phyloP scores from a whole-genome alignment of 35 echinoderm and acorn worm genomes.

The Apostichopus japonicus region DNA sequence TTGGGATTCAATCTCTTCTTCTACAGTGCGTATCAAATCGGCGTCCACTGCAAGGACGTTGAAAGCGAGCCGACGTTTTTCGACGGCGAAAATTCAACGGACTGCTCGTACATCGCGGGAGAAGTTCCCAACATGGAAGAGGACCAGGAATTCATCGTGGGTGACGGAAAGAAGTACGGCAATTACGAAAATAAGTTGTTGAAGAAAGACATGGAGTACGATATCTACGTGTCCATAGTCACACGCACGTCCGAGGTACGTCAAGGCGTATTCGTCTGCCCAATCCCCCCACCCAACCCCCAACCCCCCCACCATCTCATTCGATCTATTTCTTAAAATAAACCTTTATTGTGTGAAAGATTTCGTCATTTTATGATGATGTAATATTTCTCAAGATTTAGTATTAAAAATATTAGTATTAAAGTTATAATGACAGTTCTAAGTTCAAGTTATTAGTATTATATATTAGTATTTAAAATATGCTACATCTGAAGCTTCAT shows the following conservation, averaged over 20 bases:
- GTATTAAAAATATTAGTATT: too few species aligned
- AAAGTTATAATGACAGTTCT: too few species aligned
- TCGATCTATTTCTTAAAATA: too few species aligned
- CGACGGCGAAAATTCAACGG: not conserved
- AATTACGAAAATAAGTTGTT: not conserved
- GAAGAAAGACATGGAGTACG: not conserved
- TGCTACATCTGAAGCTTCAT: too few species aligned
- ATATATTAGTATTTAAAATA: too few species aligned
- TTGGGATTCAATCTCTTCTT: not conserved
- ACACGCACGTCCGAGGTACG: not conserved
- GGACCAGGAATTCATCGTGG: not conserved
- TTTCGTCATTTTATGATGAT: too few species aligned
- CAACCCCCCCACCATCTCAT: too few species aligned
- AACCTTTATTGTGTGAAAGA: too few species aligned
- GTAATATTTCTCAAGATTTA: too few species aligned
- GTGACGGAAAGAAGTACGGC: not conserved
- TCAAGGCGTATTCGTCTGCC: not conserved
- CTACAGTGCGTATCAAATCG: conserved; percentile 8
- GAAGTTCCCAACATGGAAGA: not conserved
- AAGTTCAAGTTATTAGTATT: too few species aligned
- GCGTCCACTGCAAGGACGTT: conserved; percentile 2
- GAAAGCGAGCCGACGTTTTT: not conserved
- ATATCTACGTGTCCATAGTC: conserved; percentile 14
- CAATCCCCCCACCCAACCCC: too few species aligned
- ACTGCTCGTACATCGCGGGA: conserved; percentile 26